phyloP scores from a whole-genome alignment of 2,113 vertebrate genomes.

The Perca schrenkii region DNA sequence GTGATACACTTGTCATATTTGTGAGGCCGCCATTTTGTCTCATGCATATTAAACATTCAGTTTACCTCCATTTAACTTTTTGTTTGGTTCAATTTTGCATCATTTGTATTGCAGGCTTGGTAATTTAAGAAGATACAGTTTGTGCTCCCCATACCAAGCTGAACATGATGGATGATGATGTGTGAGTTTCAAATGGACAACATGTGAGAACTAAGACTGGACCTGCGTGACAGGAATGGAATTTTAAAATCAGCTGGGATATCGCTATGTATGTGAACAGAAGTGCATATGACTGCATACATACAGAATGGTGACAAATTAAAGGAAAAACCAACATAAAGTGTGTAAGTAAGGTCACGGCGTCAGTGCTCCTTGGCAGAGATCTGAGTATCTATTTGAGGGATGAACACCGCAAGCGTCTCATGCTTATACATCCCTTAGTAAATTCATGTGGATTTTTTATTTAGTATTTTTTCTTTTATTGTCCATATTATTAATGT shows the following conservation, averaged over 20 bases:
- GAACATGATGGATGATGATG: neutral
- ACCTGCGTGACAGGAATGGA: neutral
- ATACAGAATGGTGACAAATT: neutral
- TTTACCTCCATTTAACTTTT: slow-evolving; percentile 34
- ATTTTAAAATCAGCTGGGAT: slow-evolving; percentile 18
- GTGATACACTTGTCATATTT: slow-evolving; percentile 11
- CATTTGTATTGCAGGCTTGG: slow-evolving; percentile 2
- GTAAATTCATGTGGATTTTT: too few relatives aligned
- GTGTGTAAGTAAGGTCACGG: neutral
- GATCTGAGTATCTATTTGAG: neutral
- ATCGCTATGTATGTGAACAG: neutral
- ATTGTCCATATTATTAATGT: too few relatives aligned
- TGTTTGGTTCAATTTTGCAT: slow-evolving; percentile 22
- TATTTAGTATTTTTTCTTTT: too few relatives aligned
- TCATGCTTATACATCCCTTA: too few relatives aligned
- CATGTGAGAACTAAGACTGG: neutral
- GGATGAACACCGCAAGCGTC: neutral
- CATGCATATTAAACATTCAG: slow-evolving; percentile 46
- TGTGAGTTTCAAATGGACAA: neutral
- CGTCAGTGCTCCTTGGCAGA: neutral
- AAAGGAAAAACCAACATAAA: slow-evolving; percentile 7
- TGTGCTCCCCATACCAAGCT: slow-evolving; percentile 16
- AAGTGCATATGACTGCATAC: slow-evolving; percentile 2
- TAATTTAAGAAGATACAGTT: slow-evolving; percentile 18
- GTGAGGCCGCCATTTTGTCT: slow-evolving; percentile 4